Evolutionary conservation across 2,888 invertebrate species (phyloP).

Genomic region (Syrista parreyssii): DNA sequence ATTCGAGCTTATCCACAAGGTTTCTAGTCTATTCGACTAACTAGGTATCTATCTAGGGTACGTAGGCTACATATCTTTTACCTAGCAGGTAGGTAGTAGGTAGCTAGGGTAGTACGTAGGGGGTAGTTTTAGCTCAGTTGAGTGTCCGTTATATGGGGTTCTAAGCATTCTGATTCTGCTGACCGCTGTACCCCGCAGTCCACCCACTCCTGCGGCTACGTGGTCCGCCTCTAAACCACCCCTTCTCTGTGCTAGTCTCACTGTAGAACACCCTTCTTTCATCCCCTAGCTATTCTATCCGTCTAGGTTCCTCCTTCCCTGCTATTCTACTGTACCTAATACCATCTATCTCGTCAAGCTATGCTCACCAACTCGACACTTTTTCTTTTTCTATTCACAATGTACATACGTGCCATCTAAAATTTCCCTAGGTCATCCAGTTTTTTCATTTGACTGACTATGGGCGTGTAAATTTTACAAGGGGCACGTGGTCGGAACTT

Average conservation of each 20-base stretch:
- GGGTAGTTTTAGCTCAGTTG: conserved; percentile 49
- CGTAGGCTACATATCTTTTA: neutral
- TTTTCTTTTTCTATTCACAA: neutral
- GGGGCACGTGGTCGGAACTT: neutral
- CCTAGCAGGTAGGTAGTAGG: neutral
- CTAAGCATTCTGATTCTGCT: conserved; percentile 64
- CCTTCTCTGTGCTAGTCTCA: conserved; percentile 33
- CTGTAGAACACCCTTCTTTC: conserved; percentile 13
- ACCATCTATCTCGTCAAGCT: neutral
- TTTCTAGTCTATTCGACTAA: neutral
- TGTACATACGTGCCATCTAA: neutral
- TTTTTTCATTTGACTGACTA: neutral
- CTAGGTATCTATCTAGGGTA: neutral
- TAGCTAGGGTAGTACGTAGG: too few relatives aligned
- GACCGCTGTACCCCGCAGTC: conserved; percentile 52
- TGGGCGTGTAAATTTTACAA: neutral
- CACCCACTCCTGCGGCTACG: conserved; percentile 48
- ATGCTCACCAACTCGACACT: neutral
- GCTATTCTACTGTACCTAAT: conserved; percentile 17
- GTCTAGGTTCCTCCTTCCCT: conserved; percentile 32
- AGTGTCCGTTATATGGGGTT: conserved; percentile 61
- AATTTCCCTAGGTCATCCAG: neutral
- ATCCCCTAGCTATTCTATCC: conserved; percentile 28
- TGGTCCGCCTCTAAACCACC: conserved; percentile 59
- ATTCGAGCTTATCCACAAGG: neutral